These are phyloP conservation scores for Ethmia dodecea DNA, from an alignment of 2,888 invertebrate genomes.

Conservation along the genomic window DNA sequence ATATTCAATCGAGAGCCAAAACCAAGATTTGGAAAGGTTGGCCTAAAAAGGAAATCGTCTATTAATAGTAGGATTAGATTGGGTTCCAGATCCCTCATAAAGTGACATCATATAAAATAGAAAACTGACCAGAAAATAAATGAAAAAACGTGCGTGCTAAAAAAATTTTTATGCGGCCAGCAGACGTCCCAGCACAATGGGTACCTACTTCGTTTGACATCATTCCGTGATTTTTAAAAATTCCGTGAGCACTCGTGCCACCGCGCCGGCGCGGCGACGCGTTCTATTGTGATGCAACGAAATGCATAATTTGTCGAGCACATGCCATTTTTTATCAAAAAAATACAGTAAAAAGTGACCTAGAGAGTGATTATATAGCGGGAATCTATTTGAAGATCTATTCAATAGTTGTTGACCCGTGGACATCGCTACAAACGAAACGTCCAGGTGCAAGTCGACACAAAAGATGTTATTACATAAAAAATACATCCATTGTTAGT, in stretches of 20 bases:
- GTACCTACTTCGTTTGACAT: constrained; percentile 53
- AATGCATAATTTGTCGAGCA: constrained; percentile 75
- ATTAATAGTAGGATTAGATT: too few relatives aligned
- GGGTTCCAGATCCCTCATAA: too few relatives aligned
- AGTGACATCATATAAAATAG: too few relatives aligned
- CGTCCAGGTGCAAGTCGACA: constrained; percentile 64
- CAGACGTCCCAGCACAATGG: constrained; percentile 41
- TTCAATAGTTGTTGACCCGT: constrained; percentile 68
- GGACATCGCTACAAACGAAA: constrained; percentile 56
- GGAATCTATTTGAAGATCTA: constrained; percentile 60
- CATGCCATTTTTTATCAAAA: constrained; percentile 55
- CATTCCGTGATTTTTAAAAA: constrained; percentile 50
- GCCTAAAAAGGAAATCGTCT: too few relatives aligned
- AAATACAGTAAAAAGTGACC: constrained; percentile 60
- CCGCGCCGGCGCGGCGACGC: constrained; percentile 35
- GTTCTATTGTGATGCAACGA: constrained; percentile 64
- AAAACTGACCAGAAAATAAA: too few relatives aligned
- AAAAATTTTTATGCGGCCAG: constrained; percentile 38
- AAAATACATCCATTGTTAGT: constrained; percentile 26
- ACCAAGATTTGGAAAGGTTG: too few relatives aligned
- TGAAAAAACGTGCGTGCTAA: too few relatives aligned
- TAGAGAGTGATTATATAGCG: constrained; percentile 56
- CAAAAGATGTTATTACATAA: constrained; percentile 37
- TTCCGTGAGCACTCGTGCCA: constrained; percentile 53
- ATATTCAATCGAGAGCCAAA: too few relatives aligned